These are phyloP conservation scores for Chiridota heheva DNA, from an alignment of 35 echinoderm and acorn worm species.

Conservation along the genomic window DNA sequence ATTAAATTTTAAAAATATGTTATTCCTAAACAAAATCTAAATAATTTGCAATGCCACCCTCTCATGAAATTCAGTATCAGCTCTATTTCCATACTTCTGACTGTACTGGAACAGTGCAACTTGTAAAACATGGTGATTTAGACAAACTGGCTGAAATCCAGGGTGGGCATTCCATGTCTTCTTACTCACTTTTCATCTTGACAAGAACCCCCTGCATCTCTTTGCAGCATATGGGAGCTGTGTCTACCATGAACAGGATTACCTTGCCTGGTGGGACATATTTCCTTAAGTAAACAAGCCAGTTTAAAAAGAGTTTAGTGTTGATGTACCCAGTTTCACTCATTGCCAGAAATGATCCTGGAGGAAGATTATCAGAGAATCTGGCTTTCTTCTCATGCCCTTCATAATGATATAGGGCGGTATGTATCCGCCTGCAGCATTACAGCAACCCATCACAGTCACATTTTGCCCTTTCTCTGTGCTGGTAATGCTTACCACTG, in stretches of 20 bases:
- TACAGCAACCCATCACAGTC: conserved; percentile 10
- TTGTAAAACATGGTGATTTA: too few relatives aligned
- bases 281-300: neutral
- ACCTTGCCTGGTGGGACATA: neutral
- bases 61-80: too few relatives aligned
- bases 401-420: conserved; percentile 27
- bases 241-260: conserved; percentile 1
- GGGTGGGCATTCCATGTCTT: too few relatives aligned
- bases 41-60: too few relatives aligned
- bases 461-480: conserved; percentile 20
- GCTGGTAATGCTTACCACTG: neutral
- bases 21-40: too few relatives aligned
- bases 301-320: conserved; percentile 14
- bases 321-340: conserved; percentile 10
- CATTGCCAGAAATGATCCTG: conserved; percentile 7
- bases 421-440: neutral
- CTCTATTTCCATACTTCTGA: too few relatives aligned
- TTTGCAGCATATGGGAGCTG: conserved; percentile 12
- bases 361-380: conserved; percentile 5
- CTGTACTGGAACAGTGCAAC: too few relatives aligned
- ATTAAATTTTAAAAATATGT: too few relatives aligned
- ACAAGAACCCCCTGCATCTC: too few relatives aligned
- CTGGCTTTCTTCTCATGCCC: neutral
- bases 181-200: too few relatives aligned
- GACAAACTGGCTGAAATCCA: too few relatives aligned